These are phyloP conservation scores for Coturnix japonica DNA, from an alignment of 2,113 vertebrate species.

Conservation along the genomic window DNA sequence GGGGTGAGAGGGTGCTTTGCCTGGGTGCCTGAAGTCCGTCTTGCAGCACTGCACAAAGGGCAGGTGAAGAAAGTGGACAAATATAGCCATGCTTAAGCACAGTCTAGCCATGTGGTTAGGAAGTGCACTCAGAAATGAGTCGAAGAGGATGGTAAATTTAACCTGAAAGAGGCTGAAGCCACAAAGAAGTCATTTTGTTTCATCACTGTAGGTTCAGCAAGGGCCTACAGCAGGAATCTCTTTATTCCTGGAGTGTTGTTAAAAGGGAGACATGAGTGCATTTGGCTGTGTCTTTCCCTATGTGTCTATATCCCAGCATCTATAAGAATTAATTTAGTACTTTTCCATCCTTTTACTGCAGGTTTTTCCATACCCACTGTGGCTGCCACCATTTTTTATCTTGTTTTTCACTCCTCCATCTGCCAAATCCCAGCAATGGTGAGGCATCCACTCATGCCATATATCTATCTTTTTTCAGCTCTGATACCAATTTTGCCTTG, in stretches of 20 bases:
- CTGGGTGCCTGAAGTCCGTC: neutral
- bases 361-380: neutral
- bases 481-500: neutral
- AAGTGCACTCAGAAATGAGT: neutral
- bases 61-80: neutral
- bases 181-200: neutral
- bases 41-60: neutral
- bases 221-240: neutral
- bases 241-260: neutral
- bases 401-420: neutral
- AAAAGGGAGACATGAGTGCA: neutral
- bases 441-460: neutral
- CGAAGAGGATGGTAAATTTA: neutral
- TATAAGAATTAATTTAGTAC: neutral
- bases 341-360: neutral
- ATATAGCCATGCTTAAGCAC: neutral
- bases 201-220: neutral
- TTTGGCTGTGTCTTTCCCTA: neutral
- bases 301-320: neutral
- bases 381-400: neutral
- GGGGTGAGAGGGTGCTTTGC: fast-evolving
- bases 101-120: neutral
- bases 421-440: neutral
- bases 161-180: neutral
- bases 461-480: neutral